Conservation (phyloP, 2,888 invertebrate genomes). For the Taenaris catops region DNA sequence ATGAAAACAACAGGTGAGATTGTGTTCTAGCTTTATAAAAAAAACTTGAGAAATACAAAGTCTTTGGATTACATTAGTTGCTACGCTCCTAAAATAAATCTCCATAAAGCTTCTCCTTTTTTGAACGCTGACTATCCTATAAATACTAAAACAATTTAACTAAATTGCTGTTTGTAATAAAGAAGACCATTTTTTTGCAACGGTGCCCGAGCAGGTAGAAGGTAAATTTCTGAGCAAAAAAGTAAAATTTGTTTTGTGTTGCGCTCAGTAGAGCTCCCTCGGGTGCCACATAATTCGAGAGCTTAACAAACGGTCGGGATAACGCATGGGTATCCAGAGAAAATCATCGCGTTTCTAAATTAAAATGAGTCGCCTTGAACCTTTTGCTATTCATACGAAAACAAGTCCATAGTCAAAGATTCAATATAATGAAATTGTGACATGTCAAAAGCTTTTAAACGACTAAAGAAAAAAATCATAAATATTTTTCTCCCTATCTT, state of each 20-base stretch:
- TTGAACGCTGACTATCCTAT: conserved; percentile 11
- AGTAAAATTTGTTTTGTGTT: conserved; percentile 44
- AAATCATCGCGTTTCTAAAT: conserved; percentile 40
- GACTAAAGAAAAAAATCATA: too few species aligned
- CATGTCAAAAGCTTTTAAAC: too few species aligned
- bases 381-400: conserved; percentile 3
- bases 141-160: conserved; percentile 23
- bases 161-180: conserved; percentile 26
- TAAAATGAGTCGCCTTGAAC: conserved; percentile 24
- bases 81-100: too few species aligned
- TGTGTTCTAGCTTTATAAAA: too few species aligned
- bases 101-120: conserved; percentile 3
- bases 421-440: too few species aligned
- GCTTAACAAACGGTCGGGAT: conserved; percentile 51
- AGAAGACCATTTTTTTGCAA: conserved; percentile 26
- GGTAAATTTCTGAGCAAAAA: conserved; percentile 38
- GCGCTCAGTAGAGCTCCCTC: conserved; percentile 43
- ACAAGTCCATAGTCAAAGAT: too few species aligned
- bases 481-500: too few species aligned
- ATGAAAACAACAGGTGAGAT: too few species aligned
- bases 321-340: conserved; percentile 46
- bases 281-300: conserved; percentile 57
- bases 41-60: too few species aligned
- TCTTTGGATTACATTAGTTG: too few species aligned
- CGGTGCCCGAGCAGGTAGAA: conserved; percentile 30